These are phyloP conservation scores for Aquatica leii DNA, from an alignment of 2,888 invertebrate species.

Conservation along the genomic window DNA sequence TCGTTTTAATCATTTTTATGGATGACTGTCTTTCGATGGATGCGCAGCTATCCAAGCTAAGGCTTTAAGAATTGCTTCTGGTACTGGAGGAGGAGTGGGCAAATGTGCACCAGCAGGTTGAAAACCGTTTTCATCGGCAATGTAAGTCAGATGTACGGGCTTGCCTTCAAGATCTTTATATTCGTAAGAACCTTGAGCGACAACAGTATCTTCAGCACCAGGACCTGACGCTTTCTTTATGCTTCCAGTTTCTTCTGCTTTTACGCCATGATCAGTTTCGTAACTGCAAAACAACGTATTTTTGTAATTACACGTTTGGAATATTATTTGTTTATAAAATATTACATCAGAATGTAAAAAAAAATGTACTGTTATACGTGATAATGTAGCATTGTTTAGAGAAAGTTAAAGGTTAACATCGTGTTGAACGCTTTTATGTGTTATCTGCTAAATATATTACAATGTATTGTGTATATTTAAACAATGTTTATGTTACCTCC, in stretches of 20 bases:
- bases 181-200: conserved; percentile 72
- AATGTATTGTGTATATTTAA: neutral
- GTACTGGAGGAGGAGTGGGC: conserved; percentile 79
- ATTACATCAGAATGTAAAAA: no score
- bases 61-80: conserved; percentile 78
- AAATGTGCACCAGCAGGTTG: conserved; percentile 72
- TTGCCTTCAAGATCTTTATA: conserved; percentile 78
- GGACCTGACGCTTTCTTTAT: conserved; percentile 76
- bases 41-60: conserved; percentile 74
- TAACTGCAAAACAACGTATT: conserved; percentile 65
- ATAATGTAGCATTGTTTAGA: conserved; percentile 20
- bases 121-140: conserved; percentile 76
- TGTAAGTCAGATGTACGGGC: conserved; percentile 72
- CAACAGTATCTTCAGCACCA: conserved; percentile 72
- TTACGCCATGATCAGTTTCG: conserved; percentile 83
- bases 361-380: neutral
- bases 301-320: conserved; percentile 7
- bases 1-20: no score
- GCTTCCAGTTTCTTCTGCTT: conserved; percentile 80
- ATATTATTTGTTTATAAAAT: conserved; percentile 10
- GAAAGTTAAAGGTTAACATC: conserved; percentile 34
- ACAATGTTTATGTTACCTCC: conserved; percentile 68
- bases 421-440: conserved; percentile 13
- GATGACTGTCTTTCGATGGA: conserved; percentile 57
- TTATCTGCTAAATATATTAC: conserved; percentile 18